phyloP scores from a whole-genome alignment of 2,888 invertebrate species.

The Galerucella pusilla region DNA sequence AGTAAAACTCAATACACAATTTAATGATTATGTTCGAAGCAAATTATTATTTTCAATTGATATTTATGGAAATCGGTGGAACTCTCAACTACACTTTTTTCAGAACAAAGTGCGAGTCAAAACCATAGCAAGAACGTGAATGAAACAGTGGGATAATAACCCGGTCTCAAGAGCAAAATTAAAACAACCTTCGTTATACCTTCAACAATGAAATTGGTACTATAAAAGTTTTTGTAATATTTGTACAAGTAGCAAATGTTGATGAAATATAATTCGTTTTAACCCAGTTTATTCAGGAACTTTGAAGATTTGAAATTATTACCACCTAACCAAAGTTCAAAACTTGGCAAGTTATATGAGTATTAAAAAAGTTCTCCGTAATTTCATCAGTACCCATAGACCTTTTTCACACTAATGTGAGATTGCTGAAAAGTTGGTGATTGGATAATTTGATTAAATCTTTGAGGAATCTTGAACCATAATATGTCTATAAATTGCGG shows the following conservation, averaged over 20 bases:
- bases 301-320: slow-evolving; percentile 11
- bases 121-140: neutral
- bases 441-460: too few relatives aligned
- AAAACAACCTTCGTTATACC: neutral
- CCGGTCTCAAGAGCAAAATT: neutral
- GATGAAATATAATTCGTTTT: slow-evolving; percentile 11
- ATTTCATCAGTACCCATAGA: neutral
- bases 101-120: neutral
- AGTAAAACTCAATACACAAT: too few relatives aligned
- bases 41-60: too few relatives aligned
- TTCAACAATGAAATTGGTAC: slow-evolving; percentile 8
- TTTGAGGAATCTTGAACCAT: too few relatives aligned
- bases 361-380: neutral
- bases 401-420: neutral
- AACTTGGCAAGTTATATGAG: neutral
- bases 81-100: too few relatives aligned
- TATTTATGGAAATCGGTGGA: too few relatives aligned
- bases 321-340: neutral
- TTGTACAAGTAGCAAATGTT: slow-evolving; percentile 1
- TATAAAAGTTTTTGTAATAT: neutral
- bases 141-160: neutral
- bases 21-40: too few relatives aligned
- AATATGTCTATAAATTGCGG: too few relatives aligned
- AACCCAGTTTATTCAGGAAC: neutral
- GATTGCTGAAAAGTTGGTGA: too few relatives aligned